phyloP scores from a whole-genome alignment of 2,888 invertebrate genomes.

The Caenorhabditis sp. region DNA sequence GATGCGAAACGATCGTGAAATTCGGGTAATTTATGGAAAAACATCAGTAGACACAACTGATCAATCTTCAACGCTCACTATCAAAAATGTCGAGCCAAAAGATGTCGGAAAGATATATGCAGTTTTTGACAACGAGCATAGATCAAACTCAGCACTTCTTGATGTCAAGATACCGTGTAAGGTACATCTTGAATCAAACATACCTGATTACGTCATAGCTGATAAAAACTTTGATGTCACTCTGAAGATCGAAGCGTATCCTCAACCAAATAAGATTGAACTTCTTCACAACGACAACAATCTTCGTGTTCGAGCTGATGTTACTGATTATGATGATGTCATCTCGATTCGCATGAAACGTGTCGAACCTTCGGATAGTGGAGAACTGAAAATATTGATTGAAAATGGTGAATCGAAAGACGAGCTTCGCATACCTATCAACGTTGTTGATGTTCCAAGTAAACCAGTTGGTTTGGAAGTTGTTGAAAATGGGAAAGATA shows the following conservation, averaged over 20 bases:
- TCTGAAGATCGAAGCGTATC: constrained; percentile 39
- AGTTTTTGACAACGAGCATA: constrained; percentile 35
- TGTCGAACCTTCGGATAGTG: constrained; percentile 76
- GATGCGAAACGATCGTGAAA: constrained; percentile 31
- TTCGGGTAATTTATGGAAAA: constrained; percentile 34
- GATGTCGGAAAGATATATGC: constrained; percentile 59
- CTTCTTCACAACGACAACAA: constrained; percentile 71
- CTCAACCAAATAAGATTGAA: constrained; percentile 53
- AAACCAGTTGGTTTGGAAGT: constrained; percentile 15
- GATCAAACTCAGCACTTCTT: constrained; percentile 28
- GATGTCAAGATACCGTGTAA: constrained; percentile 39
- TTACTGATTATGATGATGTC: constrained; percentile 67
- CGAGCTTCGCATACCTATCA: constrained; percentile 36
- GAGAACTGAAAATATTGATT: constrained; percentile 78
- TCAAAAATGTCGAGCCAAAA: constrained; percentile 57
- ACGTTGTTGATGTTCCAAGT: constrained; percentile 60
- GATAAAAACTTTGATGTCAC: constrained; percentile 55
- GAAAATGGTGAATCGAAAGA: constrained; percentile 33
- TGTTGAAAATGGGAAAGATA: constrained; percentile 4
- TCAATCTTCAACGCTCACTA: constrained; percentile 29
- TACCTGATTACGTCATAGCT: constrained; percentile 21
- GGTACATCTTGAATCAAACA: constrained; percentile 18
- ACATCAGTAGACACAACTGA: constrained; percentile 34
- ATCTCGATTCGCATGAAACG: constrained; percentile 77
- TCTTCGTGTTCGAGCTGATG: constrained; percentile 43